Evolutionary conservation across 1,140 invertebrate genomes (phyloP), one percentile per base, ranked within the genome.

Genomic region (Bombus terrestris): DNA sequence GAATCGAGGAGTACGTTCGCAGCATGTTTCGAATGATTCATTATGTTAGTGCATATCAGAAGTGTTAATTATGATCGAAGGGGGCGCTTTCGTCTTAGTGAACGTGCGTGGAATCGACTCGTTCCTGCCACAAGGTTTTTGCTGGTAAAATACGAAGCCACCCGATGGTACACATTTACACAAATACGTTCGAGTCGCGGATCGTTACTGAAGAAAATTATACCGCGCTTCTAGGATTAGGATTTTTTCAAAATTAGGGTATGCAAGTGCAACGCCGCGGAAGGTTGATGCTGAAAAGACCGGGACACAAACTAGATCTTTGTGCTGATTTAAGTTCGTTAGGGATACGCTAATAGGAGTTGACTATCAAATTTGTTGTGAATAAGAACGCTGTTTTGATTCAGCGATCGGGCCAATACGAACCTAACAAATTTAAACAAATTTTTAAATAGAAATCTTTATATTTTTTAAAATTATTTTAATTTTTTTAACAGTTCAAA

Each of bases 31-130:
- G 53, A 47, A 79, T 79, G 32, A 75, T 82, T 82, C 25, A 37
- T 2, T 72, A 72, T 13, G 28, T 64, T 78, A 57, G 83, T 72
- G 64, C 28, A 80, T 47, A 9, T 15, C 32, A 37, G 68, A 80
- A 79, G 71, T 68, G 59, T 85, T 85, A 85, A 85, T 68, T 85
- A 81, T 57, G 66, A 79, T 73, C 57, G 71, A 81, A 81, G 79
- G 39, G 57, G 71, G 69, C 78, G 84, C 71, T 57, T 81, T 85
- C 43, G 41, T 12, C 28, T 59, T 66, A 81, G 13, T 69, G 69
- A 35, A 80, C n/a, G 12, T 3, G 22, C 35, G 43, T 71, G 18
- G 32, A 72, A 79, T 84, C 75, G 76, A 80, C 68, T 85, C 39
- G 53, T 68, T 85, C 37, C n/a, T 66, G 47, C 10, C 18, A 35